Conservation (phyloP, 1,140 invertebrate species). For the Caenorhabditis latens region DNA sequence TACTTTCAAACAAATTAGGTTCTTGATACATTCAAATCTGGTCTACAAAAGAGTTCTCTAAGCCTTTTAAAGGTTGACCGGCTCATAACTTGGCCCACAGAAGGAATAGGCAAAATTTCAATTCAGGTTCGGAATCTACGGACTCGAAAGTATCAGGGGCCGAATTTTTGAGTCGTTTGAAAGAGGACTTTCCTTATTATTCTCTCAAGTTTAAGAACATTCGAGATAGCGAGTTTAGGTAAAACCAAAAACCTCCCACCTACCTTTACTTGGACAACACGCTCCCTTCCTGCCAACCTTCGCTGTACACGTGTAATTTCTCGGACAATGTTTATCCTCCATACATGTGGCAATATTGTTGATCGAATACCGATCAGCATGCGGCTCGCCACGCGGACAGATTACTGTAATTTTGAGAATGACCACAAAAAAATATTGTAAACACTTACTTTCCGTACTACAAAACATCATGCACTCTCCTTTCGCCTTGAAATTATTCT, state of each 20-base stretch:
- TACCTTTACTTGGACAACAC: slow-evolving; percentile 68
- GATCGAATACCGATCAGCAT: slow-evolving; percentile 66
- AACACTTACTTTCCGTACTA: slow-evolving; percentile 61
- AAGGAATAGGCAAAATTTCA: too few species aligned
- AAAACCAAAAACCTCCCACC: neutral
- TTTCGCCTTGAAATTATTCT: slow-evolving; percentile 69
- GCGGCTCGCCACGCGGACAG: slow-evolving; percentile 68
- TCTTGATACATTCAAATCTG: too few species aligned
- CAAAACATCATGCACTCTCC: slow-evolving; percentile 70
- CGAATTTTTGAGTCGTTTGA: too few species aligned
- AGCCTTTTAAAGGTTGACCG: too few species aligned
- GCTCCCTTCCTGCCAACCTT: slow-evolving; percentile 61
- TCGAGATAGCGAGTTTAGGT: too few species aligned
- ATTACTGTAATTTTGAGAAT: slow-evolving; percentile 61
- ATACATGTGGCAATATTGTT: slow-evolving; percentile 66
- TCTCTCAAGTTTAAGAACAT: too few species aligned
- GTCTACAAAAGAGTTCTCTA: too few species aligned
- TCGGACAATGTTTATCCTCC: slow-evolving; percentile 65
- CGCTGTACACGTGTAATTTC: slow-evolving; percentile 67
- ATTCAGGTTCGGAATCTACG: too few species aligned
- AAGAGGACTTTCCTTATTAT: too few species aligned
- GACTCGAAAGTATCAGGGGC: too few species aligned
- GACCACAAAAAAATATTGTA: neutral
- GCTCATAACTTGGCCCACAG: too few species aligned
- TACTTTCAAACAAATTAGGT: too few species aligned